Conservation (phyloP, 1,140 invertebrate genomes). For the Tetragonula clypearis region DNA sequence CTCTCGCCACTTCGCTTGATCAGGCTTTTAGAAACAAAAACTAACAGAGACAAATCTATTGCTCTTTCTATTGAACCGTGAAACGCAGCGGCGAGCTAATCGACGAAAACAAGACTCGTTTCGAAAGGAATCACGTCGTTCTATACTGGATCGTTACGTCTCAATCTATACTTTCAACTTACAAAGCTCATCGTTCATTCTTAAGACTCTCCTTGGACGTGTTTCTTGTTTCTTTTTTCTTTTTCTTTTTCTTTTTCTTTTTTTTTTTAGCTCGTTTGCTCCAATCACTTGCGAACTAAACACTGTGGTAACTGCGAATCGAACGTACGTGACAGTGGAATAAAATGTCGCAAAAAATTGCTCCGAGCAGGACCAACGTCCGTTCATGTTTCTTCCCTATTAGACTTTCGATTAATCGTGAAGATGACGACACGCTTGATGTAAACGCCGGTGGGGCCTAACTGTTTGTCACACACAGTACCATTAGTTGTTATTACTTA, state of each 20-base stretch:
- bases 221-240: background rate
- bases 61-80: background rate
- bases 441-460: background rate
- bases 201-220: background rate
- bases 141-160: background rate
- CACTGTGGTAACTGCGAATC: constrained; percentile 31
- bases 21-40: background rate
- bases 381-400: background rate
- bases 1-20: background rate
- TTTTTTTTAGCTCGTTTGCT: background rate
- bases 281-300: background rate
- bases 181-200: background rate
- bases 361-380: background rate
- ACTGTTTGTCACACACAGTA: constrained; percentile 22
- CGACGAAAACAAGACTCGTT: constrained; percentile 9
- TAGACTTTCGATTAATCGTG: background rate
- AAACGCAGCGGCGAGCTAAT: background rate
- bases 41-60: background rate
- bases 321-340: constrained; percentile 1
- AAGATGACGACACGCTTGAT: background rate
- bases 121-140: background rate
- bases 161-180: background rate
- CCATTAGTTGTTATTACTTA: constrained; percentile 73
- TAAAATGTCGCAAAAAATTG: background rate
- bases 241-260: background rate